These are phyloP conservation scores for Drosophila pruinosa DNA, from an alignment of 1,140 invertebrate species.

Conservation along the genomic window DNA sequence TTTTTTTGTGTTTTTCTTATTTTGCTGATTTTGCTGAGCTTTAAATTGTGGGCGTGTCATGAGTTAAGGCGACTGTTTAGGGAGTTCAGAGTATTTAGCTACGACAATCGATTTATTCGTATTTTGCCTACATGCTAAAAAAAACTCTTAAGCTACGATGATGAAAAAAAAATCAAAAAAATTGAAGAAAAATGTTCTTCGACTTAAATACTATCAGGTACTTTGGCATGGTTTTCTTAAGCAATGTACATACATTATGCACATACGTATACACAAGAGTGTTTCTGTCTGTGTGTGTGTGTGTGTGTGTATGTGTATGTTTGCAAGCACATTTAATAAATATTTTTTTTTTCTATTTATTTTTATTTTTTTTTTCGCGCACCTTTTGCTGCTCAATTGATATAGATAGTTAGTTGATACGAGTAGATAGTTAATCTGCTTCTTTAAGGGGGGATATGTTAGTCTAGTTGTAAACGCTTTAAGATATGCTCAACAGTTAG, in stretches of 20 bases:
- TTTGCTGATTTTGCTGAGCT: constrained; percentile 28
- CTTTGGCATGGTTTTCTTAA: constrained; percentile 74
- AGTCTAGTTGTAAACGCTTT: not conserved
- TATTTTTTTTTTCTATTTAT: not conserved
- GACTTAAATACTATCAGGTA: constrained; percentile 80
- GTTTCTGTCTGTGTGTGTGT: not conserved
- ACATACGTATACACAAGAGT: not conserved
- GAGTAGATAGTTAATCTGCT: not conserved
- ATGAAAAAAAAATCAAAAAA: constrained; percentile 30
- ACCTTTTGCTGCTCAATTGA: not conserved
- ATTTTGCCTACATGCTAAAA: constrained; percentile 30
- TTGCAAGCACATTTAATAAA: constrained; percentile 6
- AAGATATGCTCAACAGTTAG: constrained; percentile 14
- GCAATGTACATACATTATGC: constrained; percentile 13
- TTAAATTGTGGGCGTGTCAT: constrained; percentile 61
- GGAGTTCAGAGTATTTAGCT: constrained; percentile 46
- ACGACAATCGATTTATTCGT: constrained; percentile 16
- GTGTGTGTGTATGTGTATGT: not conserved
- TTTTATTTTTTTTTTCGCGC: not conserved
- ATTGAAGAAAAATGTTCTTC: constrained; percentile 23
- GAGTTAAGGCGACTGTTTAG: constrained; percentile 72
- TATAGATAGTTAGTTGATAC: not conserved
- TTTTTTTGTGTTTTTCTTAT: not conserved
- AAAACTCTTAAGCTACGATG: constrained; percentile 29
- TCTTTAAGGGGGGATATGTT: not conserved